Evolutionary conservation across 2,797 vertebrate species (phyloP), one percentile per base, ranked within the genome.

Genomic region (Coccyzus lansbergi): DNA sequence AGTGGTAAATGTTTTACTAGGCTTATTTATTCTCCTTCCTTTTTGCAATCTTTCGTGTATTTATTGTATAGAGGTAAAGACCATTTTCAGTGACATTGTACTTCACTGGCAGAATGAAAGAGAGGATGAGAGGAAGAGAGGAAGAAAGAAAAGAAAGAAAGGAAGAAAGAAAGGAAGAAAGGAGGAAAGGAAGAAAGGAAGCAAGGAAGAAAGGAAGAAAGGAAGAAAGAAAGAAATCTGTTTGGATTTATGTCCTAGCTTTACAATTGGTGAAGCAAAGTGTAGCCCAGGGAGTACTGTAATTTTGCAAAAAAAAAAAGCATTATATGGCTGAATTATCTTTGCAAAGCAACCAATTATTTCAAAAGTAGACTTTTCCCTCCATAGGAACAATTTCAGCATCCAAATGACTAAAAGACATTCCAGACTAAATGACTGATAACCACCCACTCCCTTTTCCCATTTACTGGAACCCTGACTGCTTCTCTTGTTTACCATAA

Each of bases 181-280:
- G n/a, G n/a, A n/a, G n/a, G n/a, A n/a, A n/a, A n/a, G n/a, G n/a
- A n/a, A n/a, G n/a, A n/a, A n/a, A n/a, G n/a, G n/a, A n/a, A n/a
- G n/a, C n/a, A n/a, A 38, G 38, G 12, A 38, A 12, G 38, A 38
- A 38, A 79, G 24, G 62, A 56, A 72, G 49, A 22, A 4, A 18
- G 38, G 7, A 34, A 55, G 51, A 93, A 83, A 79, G 21, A 64
- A 56, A 72, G 46, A 22, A 4, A 17, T 31, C 42, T 34, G 2
- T 71, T 94, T 78, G 40, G 76, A 96, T 96, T 96, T 95, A 95
- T 93, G 82, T 56, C 49, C 19, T n/a, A n/a, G 82, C 65, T 83
- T 81, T 92, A 49, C 82, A 88, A 87, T 86, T 88, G 44, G 36
- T 86, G 83, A 94, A 92, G 85, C 59, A 46, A 95, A 95, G 59